Evolutionary conservation across 37 sponge, comb jelly and placozoan genomes (phyloP).

Genomic region (Bolinopsis microptera): DNA sequence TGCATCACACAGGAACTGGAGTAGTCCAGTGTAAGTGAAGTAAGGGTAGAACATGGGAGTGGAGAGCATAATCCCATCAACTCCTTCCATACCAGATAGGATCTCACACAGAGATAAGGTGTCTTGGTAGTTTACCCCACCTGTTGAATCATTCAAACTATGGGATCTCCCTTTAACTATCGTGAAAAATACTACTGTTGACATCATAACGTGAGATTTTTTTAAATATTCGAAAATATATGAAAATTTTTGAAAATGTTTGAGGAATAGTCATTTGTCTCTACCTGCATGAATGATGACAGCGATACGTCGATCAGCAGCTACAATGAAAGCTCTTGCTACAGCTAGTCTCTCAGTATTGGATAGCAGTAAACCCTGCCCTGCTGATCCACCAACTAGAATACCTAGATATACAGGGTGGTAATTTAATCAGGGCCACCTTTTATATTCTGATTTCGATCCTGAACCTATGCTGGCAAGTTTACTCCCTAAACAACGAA

Average conservation of each 20-base stretch:
- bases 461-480: too few species aligned
- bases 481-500: too few species aligned
- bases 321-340: background rate
- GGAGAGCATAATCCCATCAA: constrained; percentile 46
- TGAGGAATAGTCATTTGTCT: too few species aligned
- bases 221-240: too few species aligned
- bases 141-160: too few species aligned
- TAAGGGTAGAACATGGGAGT: constrained; percentile 34
- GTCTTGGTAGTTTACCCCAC: background rate
- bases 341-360: background rate
- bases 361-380: background rate
- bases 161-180: too few species aligned
- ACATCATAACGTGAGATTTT: too few species aligned
- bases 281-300: constrained; percentile 61
- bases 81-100: constrained; percentile 11
- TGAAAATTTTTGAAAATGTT: too few species aligned
- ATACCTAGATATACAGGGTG: background rate
- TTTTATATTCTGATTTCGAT: too few species aligned
- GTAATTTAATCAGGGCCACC: too few species aligned
- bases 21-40: background rate
- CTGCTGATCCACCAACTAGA: constrained; percentile 45
- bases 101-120: background rate
- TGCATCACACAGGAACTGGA: background rate
- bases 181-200: too few species aligned
- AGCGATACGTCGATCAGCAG: background rate